Conservation (phyloP, 2,113 vertebrate genomes). For the Psophia crepitans region DNA sequence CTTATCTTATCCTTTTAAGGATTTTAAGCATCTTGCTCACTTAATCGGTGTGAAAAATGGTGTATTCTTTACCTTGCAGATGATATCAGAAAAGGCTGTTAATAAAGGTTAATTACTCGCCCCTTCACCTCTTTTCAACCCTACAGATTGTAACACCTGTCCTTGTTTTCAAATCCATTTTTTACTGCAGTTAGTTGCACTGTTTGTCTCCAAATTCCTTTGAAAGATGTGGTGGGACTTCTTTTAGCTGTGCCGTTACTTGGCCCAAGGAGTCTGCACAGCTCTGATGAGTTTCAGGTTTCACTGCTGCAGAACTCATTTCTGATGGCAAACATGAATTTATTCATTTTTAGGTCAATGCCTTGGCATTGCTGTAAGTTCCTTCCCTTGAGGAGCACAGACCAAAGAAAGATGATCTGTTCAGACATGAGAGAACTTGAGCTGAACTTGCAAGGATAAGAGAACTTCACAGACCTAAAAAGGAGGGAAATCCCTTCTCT, state of each 20-base stretch:
- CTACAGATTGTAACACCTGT: neutral
- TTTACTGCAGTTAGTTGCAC: neutral
- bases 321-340: neutral
- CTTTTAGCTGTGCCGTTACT: neutral
- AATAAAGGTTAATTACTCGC: neutral
- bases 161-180: neutral
- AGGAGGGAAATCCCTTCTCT: neutral
- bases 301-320: conserved; percentile 33
- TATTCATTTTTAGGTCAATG: conserved; percentile 14
- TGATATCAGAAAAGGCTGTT: neutral
- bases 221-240: neutral
- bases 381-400: conserved; percentile 1
- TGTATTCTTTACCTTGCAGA: neutral
- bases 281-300: conserved; percentile 22
- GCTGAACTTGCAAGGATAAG: conserved; percentile 2
- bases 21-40: neutral
- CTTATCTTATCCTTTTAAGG: neutral
- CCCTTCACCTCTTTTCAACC: neutral
- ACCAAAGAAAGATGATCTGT: conserved; percentile 23
- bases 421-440: neutral
- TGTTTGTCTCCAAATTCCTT: neutral
- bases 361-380: neutral
- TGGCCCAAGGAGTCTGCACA: neutral
- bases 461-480: neutral
- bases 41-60: neutral